Base-by-base conservation (phyloP, 2,113 vertebrate species). In the Rhabdornis inornatus region DNA sequence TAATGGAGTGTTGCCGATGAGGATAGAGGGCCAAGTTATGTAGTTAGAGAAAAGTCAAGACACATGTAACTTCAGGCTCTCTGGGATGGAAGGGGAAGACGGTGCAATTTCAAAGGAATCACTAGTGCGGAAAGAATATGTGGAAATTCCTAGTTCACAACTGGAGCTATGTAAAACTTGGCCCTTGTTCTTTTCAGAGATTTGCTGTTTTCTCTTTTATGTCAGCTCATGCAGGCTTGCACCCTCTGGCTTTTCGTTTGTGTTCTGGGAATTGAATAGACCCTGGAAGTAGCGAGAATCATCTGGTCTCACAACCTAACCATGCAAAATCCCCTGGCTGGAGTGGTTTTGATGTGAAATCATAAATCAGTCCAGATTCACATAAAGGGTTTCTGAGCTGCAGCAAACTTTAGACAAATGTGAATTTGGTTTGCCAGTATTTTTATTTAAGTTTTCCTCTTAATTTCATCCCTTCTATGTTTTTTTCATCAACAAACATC, bases 211-310 rank as follows among this genome's bases (percentile, higher is more conserved):
- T 95, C 84, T 95, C 87, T 95, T 96, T 97, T 81, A 96, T 92
- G 80, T 96, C 53, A 59, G 56, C 78, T 92, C 83, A 94, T 72
- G 88, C 64, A 94, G 76, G 31, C 72, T 94, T 88, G 80, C 88
- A 96, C 83, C 90, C 93, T 87, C 90, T 90, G 92, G 86, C 72
- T 94, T 96, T 95, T 89, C 92, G 93, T 96, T 97, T 96, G 88
- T 96, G 56, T 87, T 96, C 69, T 87, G 85, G 76, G 92, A 93
- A 86, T 92, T 92, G 90, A 95, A 94, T 78, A 95, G 95, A 89
- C n/a, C 64, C 88, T 96, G 72, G 25, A 95, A 96, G 88, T 74
- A 89, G 74, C 61, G 57, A 96, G 87, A 94, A 94, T 96, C 92
- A 95, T 96, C 95, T 94, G 80, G 88, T 68, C 96, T 96, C 90